Conservation (phyloP, 2,888 invertebrate species). For the Ectemnius cavifrons region DNA sequence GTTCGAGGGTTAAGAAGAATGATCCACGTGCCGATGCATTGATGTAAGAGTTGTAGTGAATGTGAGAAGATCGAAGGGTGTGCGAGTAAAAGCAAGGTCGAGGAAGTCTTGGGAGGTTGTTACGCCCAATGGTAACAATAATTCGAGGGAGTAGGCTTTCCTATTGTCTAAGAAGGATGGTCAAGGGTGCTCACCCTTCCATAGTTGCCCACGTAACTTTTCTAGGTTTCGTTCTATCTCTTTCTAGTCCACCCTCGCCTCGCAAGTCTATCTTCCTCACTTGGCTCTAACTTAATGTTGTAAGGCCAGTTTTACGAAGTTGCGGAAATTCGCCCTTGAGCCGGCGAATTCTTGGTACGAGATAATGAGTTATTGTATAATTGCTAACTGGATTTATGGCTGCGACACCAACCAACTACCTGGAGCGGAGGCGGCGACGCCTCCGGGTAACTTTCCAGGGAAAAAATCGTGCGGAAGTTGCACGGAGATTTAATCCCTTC, state of each 20-base stretch:
- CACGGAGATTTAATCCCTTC: slow-evolving; percentile 26
- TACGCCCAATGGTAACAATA: slow-evolving; percentile 23
- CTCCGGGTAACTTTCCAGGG: slow-evolving; percentile 19
- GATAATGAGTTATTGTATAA: slow-evolving; percentile 37
- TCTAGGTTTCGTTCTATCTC: no score
- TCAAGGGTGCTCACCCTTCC: slow-evolving; percentile 19
- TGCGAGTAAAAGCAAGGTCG: background rate
- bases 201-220: no score
- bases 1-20: no score
- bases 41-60: no score
- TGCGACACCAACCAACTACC: slow-evolving; percentile 16
- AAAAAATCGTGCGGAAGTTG: slow-evolving; percentile 14
- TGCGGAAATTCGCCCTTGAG: background rate
- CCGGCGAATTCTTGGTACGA: slow-evolving; percentile 28
- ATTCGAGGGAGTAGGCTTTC: slow-evolving; percentile 11
- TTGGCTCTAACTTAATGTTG: background rate
- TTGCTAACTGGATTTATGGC: slow-evolving; percentile 37
- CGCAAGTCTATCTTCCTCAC: no score
- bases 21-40: no score
- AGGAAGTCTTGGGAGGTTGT: background rate
- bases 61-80: background rate
- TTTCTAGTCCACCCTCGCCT: background rate
- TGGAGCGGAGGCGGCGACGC: background rate
- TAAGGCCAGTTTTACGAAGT: slow-evolving; percentile 11
- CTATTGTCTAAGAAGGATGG: slow-evolving; percentile 27